phyloP scores from a whole-genome alignment of 2,113 vertebrate species.

The Lophotis ruficrista region DNA sequence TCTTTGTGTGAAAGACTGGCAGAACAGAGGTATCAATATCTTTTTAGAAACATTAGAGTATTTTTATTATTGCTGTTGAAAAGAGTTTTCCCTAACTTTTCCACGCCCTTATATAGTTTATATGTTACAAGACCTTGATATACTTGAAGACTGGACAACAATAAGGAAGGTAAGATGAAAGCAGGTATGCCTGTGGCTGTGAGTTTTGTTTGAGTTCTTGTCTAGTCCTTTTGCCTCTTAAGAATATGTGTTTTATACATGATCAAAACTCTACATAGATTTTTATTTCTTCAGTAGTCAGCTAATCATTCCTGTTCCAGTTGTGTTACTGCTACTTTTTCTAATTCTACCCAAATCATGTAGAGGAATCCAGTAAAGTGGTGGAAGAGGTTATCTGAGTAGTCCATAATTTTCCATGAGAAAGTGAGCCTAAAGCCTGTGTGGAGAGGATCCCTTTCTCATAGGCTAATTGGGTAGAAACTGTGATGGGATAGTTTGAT shows the following conservation, averaged over 20 bases:
- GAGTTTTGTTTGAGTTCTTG: not conserved
- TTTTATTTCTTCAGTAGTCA: not conserved
- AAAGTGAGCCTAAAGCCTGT: not conserved
- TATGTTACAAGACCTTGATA: constrained; percentile 97
- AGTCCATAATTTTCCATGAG: not conserved
- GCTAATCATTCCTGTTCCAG: not conserved
- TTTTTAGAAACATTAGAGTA: not conserved
- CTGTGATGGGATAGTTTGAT: not conserved
- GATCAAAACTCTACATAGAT: not conserved
- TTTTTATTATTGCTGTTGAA: not conserved
- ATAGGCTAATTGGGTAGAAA: not conserved
- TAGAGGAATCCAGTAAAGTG: not conserved
- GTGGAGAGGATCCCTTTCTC: not conserved
- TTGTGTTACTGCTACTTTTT: not conserved
- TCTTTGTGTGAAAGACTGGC: not conserved
- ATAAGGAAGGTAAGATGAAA: constrained; percentile 89
- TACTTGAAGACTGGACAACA: constrained; percentile 97
- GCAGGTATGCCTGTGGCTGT: not conserved
- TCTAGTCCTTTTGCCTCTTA: not conserved
- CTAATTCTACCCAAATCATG: not conserved
- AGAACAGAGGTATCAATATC: not conserved
- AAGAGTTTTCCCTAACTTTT: constrained; percentile 77
- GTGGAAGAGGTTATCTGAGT: not conserved
- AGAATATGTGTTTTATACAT: not conserved
- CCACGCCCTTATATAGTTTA: constrained; percentile 97